Base-by-base conservation (phyloP, 2,888 invertebrate genomes). In the Sinotaia quadrata region DNA sequence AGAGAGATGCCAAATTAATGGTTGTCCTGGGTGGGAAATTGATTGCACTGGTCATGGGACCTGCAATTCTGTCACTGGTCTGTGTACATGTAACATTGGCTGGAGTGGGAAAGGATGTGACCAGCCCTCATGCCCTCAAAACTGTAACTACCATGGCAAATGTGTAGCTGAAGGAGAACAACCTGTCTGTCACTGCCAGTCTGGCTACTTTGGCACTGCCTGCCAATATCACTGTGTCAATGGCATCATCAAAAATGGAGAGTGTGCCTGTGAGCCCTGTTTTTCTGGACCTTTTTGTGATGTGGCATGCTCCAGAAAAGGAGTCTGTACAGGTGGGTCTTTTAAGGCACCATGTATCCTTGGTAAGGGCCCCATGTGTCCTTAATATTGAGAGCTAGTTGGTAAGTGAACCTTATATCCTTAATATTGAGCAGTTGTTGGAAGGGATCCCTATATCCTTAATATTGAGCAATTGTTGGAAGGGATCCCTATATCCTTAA, bases 21-120 rank as follows among this genome's bases (percentile, higher is more conserved):
- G 78, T 5, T 83, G 83, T 68, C 83, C 83, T 0, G 83, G 83
- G 0, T 57, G 72, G 24, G 69, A 67, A 0, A 37, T 44, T 37
- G 75, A 78, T 37, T 83, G 83, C 58, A 73, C 78, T 27, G 75
- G 73, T 1, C 79, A 79, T 57, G 83, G 83, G 24, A 57, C 67
- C 18, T 83, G 83, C 69, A 78, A 75, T 54, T 60, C 68, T 8
- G 80, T 74, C 18, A 77, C 75, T 2, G 68, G 77, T 4, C 49
- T 65, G 34, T 83, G 83, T 67, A 57, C 62, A 7, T 83, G 83
- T 75, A 67, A 80, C 54, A 74, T 69, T 3, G 81, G 81, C 4
- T 82, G 78, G 79, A 73, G 58, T 34, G 80, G 78, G 0, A 69
- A 33, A 1, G 81, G 78, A 12, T 83, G 83, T 69, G 72, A 77